Base-by-base conservation (phyloP, 2,113 vertebrate genomes). In the Hippocampus barbouri region DNA sequence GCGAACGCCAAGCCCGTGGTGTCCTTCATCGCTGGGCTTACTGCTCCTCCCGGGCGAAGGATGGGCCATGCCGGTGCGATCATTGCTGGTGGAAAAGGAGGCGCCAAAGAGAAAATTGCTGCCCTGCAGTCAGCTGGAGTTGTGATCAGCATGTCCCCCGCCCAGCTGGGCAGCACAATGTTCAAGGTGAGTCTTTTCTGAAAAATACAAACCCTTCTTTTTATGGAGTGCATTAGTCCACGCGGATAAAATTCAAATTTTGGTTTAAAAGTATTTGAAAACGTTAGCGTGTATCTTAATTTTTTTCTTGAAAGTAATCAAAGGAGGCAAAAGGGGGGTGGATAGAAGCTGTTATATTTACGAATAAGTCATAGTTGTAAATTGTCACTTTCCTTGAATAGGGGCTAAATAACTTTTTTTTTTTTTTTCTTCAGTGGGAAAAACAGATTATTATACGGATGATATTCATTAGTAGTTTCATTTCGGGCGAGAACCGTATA, bases 21-120 rank as follows among this genome's bases (percentile, higher is more conserved):
- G 86, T 98, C 97, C 2, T 99, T 99, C 91, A 99, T 99, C 14
- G 97, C 97, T 4, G 97, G 97, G 16, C 89, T 99, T 73, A 99
- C 97, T 0, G 97, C 97, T 40, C 97, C 97, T 53, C 96, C 97
- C 0, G 97, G 97, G 72, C 93, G 97, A 66, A 90, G 97, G 73
- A 99, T 99, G 97, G 97, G 97, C 54, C 97, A 99, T 0, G 97
- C 97, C 0, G 97, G 97, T 6, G 97, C 97, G 30, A 99, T 99
- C 87, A 99, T 99, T 15, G 97, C 97, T 25, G 97, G 97, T 5
- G 97, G 97, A 2, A 99, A 99, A 76, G 97, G 97, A 9, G 97
- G 97, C 12, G 97, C 97, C 66, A 98, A 98, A 86, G 97, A 99
- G 91, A 99, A 99, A 90, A 99, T 99, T 14, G 83, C 95, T 0